Evolutionary conservation across 2,797 vertebrate genomes (phyloP).

Genomic region (Premnoplex brunnescens): DNA sequence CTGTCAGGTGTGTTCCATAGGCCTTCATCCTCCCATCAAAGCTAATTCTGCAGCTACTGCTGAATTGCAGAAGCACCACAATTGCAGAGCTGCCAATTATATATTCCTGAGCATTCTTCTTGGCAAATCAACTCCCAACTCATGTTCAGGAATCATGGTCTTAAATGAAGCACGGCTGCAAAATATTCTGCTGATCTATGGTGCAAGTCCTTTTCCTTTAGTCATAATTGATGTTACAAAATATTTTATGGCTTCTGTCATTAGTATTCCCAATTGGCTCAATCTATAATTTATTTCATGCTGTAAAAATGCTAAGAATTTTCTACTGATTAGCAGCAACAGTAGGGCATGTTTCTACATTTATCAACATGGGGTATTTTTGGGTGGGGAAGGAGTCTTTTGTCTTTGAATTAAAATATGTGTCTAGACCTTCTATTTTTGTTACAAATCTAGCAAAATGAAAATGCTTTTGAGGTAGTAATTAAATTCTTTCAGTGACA

Average conservation of each 20-base stretch:
- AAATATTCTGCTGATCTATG: conserved; percentile 21
- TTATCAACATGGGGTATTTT: neutral
- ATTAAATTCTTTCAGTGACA: conserved; percentile 40
- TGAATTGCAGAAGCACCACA: neutral
- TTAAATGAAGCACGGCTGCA: conserved; percentile 29
- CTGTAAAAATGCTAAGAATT: conserved; percentile 10
- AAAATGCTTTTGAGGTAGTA: conserved; percentile 1
- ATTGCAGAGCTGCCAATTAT: neutral
- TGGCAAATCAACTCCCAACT: neutral
- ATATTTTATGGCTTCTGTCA: conserved; percentile 44
- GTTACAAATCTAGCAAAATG: neutral
- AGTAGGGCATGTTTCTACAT: neutral
- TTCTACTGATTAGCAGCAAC: conserved; percentile 36
- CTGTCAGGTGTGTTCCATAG: neutral
- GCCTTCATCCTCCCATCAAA: neutral
- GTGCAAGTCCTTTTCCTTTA: conserved; percentile 28
- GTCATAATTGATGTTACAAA: conserved; percentile 40
- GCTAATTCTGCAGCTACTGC: neutral
- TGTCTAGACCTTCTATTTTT: neutral
- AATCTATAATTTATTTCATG: conserved; percentile 4
- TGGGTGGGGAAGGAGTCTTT: neutral
- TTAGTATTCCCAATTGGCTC: neutral
- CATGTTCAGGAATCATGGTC: neutral
- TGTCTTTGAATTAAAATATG: conserved; percentile 43
- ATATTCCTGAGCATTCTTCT: neutral